These are phyloP conservation scores for Spermophilus dauricus DNA, from an alignment of 2,113 vertebrate species.

Conservation along the genomic window DNA sequence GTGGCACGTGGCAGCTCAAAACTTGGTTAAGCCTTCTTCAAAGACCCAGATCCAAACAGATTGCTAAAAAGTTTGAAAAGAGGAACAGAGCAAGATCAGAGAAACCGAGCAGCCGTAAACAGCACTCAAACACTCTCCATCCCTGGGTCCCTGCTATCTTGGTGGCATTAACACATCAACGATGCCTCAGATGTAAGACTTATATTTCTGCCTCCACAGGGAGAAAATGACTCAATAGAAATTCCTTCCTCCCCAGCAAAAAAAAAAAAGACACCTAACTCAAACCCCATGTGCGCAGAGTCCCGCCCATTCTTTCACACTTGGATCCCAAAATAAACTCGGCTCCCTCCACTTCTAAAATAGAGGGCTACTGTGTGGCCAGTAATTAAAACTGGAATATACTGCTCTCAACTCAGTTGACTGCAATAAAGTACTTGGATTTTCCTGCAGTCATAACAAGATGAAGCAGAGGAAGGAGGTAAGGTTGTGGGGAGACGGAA, in stretches of 20 bases:
- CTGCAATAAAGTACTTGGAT: not conserved
- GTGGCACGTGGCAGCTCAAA: not conserved
- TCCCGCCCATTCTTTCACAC: not conserved
- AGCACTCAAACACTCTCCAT: conserved; percentile 18
- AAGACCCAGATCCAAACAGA: not conserved
- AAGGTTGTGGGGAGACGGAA: not conserved
- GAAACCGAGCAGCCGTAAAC: not conserved
- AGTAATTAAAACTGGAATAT: conserved; percentile 37
- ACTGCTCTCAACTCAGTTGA: conserved; percentile 4
- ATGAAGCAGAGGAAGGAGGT: not conserved
- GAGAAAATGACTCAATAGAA: conserved; percentile 33
- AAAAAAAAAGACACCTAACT: not conserved
- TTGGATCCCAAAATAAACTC: conserved; percentile 68
- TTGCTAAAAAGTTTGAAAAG: not conserved
- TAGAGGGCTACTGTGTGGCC: conserved; percentile 46
- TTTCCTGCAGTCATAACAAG: not conserved
- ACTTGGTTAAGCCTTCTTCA: not conserved
- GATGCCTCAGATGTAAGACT: conserved; percentile 1
- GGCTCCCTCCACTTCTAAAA: conserved; percentile 64
- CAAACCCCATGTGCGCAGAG: not conserved
- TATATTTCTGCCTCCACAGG: not conserved
- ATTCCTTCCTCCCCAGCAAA: conserved; percentile 21
- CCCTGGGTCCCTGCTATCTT: not conserved
- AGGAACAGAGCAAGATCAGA: not conserved
- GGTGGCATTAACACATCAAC: conserved; percentile 49